A percentile compares a stretch with the other conserved stretches of the same genome.
These are phyloP conservation scores for Tenodera sinensis DNA, from an alignment of 2,888 invertebrate genomes.

Conservation along the genomic window DNA sequence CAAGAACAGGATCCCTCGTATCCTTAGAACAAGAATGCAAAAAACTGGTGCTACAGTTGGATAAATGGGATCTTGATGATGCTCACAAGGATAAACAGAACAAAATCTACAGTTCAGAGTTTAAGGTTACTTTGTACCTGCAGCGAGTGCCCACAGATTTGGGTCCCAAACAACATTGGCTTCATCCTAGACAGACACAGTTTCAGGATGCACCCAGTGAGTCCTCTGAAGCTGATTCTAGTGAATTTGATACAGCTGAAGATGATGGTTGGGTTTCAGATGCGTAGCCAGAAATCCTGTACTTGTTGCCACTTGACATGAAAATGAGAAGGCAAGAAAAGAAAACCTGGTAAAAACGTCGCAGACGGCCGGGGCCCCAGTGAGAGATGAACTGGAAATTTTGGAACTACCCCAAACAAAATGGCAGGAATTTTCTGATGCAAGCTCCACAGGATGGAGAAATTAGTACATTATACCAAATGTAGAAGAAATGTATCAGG, in stretches of 20 bases:
- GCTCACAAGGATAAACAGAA: constrained; percentile 92
- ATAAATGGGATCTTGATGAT: constrained; percentile 85
- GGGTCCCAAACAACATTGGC: constrained; percentile 37
- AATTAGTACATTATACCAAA: too few relatives aligned
- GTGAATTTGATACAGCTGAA: constrained; percentile 53
- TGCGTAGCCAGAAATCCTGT: too few relatives aligned
- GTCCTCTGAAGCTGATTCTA: constrained; percentile 54
- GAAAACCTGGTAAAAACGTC: too few relatives aligned
- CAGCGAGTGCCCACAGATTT: constrained; percentile 52
- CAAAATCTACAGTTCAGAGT: constrained; percentile 74
- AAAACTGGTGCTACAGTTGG: constrained; percentile 56
- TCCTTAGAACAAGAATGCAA: constrained; percentile 33
- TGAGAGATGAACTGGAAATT: too few relatives aligned
- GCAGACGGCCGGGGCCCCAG: too few relatives aligned
- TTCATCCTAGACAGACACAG: constrained; percentile 41
- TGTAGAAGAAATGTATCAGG: too few relatives aligned
- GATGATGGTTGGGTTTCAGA: constrained; percentile 72
- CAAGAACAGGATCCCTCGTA: constrained; percentile 45
- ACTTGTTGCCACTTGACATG: too few relatives aligned
- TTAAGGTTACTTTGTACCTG: constrained; percentile 60
- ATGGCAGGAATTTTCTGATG: too few relatives aligned
- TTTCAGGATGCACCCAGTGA: constrained; percentile 48
- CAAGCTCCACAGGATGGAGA: too few relatives aligned
- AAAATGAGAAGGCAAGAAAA: too few relatives aligned
- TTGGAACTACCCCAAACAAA: too few relatives aligned